Base-by-base conservation (phyloP, 1,140 invertebrate species). In the Dreissena polymorpha region DNA sequence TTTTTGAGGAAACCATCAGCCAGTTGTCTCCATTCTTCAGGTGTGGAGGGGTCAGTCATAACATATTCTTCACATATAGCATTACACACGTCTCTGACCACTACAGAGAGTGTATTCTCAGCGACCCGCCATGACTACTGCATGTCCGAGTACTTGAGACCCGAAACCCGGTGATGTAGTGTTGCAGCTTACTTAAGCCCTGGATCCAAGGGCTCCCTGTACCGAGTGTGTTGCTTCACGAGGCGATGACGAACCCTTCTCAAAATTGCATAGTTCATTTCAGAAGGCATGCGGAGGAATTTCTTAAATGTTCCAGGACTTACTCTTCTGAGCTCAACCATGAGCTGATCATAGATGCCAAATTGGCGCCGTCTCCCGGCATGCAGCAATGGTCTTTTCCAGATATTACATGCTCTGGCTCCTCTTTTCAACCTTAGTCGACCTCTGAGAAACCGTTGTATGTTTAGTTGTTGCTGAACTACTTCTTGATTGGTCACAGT, bases 61-160 rank as follows among this genome's bases (percentile, higher is more conserved):
- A 39, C 39, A 39, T 39, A 39, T 39, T 39, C 39, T 29, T 64
- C 71, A 25, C 18, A 27, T 49, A 70, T 77, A 51, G 76, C 68
- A 25, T 84, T 39, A 55, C 60, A 57, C 5, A 78, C 75, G 67
- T 83, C 79, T 74, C 69, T 78, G 18, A 74, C 69, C 16, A 82
- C 68, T 49, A 73, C 50, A 74, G 49, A 67, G 23, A 73, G 57
- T 25, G 63, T 84, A 68, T 72, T 79, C 25, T 84, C 49, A 57
- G 83, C 51, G n/a, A 73, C 63, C 60, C 63, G n/a, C 69, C 83
- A 73, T 3, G 63, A 70, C 14, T 67, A 75, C 63, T 78, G 65
- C 83, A 81, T 80, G 76, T 80, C 70, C 2, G 69, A 74, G 77
- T 80, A 85, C 63, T 57, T 85, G 70, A 63, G 29, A 23, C 83